Percentiles rank a stretch among this genome's conserved stretches.
Conservation (phyloP, 1,140 invertebrate species). For the Oryzaephilus surinamensis region DNA sequence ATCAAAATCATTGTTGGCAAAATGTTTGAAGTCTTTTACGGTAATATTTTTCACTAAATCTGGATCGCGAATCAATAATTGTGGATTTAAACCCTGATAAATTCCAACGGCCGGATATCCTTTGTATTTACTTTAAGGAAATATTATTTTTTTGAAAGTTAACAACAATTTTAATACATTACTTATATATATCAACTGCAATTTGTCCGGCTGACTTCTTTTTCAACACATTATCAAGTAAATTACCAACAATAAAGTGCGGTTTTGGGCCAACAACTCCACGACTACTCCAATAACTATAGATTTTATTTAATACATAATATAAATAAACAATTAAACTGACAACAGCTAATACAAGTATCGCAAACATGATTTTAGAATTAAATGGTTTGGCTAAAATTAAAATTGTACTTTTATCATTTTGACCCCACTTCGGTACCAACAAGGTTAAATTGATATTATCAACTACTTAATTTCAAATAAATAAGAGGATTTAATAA, state of each 20-base stretch:
- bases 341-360: too few relatives aligned
- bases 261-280: slow-evolving; percentile 22
- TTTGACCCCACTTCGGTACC: too few relatives aligned
- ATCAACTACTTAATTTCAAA: too few relatives aligned
- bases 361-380: too few relatives aligned
- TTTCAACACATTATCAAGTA: slow-evolving; percentile 15
- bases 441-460: too few relatives aligned
- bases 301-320: slow-evolving; percentile 9
- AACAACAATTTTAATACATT: too few relatives aligned
- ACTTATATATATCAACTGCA: slow-evolving; percentile 18
- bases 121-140: slow-evolving; percentile 5
- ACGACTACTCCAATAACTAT: slow-evolving; percentile 22
- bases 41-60: slow-evolving; percentile 32
- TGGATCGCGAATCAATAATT: slow-evolving; percentile 33
- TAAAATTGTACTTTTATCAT: too few relatives aligned
- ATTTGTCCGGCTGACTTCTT: slow-evolving; percentile 7
- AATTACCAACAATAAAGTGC: slow-evolving; percentile 27
- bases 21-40: slow-evolving; percentile 29
- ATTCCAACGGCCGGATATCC: slow-evolving; percentile 1
- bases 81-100: not conserved
- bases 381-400: too few relatives aligned
- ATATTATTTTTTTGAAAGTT: too few relatives aligned
- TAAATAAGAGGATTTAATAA: too few relatives aligned
- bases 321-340: not conserved
- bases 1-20: slow-evolving; percentile 22